Conservation (phyloP, 2,113 vertebrate genomes). For the Rhynchomys soricoides region DNA sequence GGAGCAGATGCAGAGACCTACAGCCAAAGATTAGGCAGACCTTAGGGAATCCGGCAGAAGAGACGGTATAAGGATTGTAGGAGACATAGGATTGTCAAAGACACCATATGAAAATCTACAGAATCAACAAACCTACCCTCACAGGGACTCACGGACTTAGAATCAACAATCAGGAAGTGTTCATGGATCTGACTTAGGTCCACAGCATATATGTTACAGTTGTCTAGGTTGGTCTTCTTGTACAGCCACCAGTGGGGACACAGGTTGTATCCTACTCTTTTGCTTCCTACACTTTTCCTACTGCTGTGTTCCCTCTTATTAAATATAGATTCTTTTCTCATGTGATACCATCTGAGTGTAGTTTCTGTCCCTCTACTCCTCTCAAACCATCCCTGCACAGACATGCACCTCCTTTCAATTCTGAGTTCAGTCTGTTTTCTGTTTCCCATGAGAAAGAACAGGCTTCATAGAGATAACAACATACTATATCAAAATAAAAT, state of each 20-base stretch:
- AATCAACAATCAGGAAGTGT: too few species aligned
- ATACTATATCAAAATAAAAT: not conserved
- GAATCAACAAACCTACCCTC: too few species aligned
- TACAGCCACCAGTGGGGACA: too few species aligned
- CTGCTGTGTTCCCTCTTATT: not conserved
- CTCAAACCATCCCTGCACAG: too few species aligned
- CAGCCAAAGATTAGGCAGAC: not conserved
- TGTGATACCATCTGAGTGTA: not conserved
- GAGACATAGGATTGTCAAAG: not conserved
- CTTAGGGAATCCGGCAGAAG: not conserved
- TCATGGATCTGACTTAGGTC: too few species aligned
- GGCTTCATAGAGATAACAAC: not conserved
- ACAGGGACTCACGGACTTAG: too few species aligned
- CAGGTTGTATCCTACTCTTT: too few species aligned
- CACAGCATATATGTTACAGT: too few species aligned
- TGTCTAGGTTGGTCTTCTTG: too few species aligned
- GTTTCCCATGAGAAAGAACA: not conserved
- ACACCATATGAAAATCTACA: too few species aligned
- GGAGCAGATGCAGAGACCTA: not conserved
- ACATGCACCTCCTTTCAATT: too few species aligned
- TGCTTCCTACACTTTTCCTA: not conserved
- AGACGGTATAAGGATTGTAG: not conserved
- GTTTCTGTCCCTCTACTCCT: not conserved
- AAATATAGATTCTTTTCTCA: not conserved
- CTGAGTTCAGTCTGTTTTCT: not conserved